These are phyloP conservation scores for Brachionus angularis DNA, from an alignment of 1,140 invertebrate genomes.

Conservation along the genomic window DNA sequence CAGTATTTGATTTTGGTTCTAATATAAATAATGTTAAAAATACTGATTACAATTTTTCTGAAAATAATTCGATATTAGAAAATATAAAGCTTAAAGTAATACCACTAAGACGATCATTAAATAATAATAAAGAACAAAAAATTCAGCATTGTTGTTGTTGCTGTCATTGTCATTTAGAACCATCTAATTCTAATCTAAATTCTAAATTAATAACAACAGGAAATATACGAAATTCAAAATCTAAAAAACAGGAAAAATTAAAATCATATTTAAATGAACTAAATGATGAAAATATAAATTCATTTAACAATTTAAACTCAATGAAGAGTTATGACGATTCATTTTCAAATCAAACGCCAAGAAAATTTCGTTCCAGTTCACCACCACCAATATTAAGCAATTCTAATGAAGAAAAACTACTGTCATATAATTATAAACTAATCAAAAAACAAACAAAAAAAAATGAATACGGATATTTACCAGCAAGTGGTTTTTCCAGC, in stretches of 20 bases:
- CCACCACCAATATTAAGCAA: neutral
- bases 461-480: constrained; percentile 8
- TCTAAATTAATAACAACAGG: no score
- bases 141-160: constrained; percentile 12
- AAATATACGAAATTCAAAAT: no score
- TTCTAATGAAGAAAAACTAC: neutral
- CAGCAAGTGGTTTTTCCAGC: no score
- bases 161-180: neutral
- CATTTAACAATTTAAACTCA: no score
- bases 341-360: no score
- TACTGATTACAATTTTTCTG: constrained; percentile 15
- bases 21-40: neutral
- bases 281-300: no score
- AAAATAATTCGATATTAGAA: no score
- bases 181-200: no score
- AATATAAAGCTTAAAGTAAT: constrained; percentile 22
- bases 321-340: no score
- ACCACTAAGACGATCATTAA: neutral
- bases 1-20: neutral
- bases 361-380: no score
- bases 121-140: neutral
- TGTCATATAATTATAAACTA: constrained; percentile 15
- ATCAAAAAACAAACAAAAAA: constrained; percentile 24
- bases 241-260: no score
- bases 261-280: no score